Conservation (phyloP, 1,140 invertebrate species). For the Marisa cornuarietis region DNA sequence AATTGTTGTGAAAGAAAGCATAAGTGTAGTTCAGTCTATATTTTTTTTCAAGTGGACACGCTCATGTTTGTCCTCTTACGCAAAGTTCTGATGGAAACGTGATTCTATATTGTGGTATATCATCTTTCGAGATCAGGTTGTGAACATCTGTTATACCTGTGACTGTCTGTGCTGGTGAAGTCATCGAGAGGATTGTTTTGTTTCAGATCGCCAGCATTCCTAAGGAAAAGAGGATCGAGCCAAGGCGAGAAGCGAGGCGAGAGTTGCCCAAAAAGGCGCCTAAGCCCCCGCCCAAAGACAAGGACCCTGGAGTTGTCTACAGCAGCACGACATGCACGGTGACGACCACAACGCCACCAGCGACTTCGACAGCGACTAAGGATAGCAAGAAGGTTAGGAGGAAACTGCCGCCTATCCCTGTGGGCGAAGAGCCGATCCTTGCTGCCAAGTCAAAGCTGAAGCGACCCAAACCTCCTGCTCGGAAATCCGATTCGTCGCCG, state of each 20-base stretch:
- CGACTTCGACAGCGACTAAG: background rate
- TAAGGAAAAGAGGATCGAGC: constrained; percentile 10
- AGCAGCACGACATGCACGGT: background rate
- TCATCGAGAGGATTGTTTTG: too few species aligned
- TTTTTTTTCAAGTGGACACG: too few species aligned
- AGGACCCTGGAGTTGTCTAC: background rate
- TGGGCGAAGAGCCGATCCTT: constrained; percentile 70
- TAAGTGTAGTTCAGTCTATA: too few species aligned
- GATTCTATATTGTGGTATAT: too few species aligned
- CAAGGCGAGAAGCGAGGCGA: background rate
- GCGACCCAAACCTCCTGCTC: constrained; percentile 20
- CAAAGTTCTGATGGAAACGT: too few species aligned
- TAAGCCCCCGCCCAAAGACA: constrained; percentile 4
- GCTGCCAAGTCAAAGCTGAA: constrained; percentile 32
- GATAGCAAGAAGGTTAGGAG: constrained; percentile 61
- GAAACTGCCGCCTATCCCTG: constrained; percentile 71
- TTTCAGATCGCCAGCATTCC: constrained; percentile 10
- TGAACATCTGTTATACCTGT: too few species aligned
- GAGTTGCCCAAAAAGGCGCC: constrained; percentile 3
- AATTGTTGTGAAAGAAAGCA: too few species aligned
- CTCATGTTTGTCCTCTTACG: too few species aligned
- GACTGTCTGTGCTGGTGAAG: too few species aligned
- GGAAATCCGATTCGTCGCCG: constrained; percentile 17
- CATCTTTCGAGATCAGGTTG: too few species aligned
- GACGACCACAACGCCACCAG: background rate